These are phyloP conservation scores for Luehdorfia chinensis DNA, from an alignment of 1,140 invertebrate species.

Conservation along the genomic window DNA sequence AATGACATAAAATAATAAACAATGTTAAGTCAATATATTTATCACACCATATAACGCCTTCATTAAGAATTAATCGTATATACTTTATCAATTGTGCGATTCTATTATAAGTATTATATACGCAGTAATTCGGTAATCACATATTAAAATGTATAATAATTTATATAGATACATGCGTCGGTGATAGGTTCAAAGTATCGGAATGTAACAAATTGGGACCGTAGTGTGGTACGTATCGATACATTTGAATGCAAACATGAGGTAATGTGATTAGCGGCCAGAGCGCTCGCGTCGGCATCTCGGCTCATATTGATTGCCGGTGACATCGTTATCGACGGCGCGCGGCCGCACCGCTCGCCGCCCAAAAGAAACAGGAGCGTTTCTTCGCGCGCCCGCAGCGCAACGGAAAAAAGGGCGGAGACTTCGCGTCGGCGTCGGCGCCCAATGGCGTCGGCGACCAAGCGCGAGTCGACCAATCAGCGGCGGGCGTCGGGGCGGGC, in stretches of 20 bases:
- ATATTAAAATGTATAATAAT: slow-evolving; percentile 3
- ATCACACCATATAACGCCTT: too few relatives aligned
- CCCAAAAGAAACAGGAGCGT: slow-evolving; percentile 73
- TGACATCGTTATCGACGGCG: slow-evolving; percentile 79
- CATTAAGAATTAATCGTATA: too few relatives aligned
- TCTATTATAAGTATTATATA: too few relatives aligned
- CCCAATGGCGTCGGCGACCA: slow-evolving; percentile 38
- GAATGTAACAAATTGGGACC: not conserved
- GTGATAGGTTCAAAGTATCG: not conserved
- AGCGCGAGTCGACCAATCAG: slow-evolving; percentile 43
- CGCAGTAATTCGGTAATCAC: not conserved
- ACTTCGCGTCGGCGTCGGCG: slow-evolving; percentile 44
- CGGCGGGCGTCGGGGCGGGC: slow-evolving; percentile 48
- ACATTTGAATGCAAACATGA: slow-evolving; percentile 10
- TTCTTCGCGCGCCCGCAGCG: slow-evolving; percentile 73
- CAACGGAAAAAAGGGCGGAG: slow-evolving; percentile 72
- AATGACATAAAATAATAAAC: too few relatives aligned
- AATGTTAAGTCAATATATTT: too few relatives aligned
- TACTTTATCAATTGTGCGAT: too few relatives aligned
- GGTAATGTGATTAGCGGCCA: slow-evolving; percentile 16
- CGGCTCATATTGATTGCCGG: slow-evolving; percentile 77
- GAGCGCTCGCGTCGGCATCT: slow-evolving; percentile 36
- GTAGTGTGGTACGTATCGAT: slow-evolving; percentile 6
- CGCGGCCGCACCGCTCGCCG: slow-evolving; percentile 59
- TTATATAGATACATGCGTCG: not conserved